phyloP scores from a whole-genome alignment of 2,888 invertebrate genomes.

The Hypsopygia costalis region DNA sequence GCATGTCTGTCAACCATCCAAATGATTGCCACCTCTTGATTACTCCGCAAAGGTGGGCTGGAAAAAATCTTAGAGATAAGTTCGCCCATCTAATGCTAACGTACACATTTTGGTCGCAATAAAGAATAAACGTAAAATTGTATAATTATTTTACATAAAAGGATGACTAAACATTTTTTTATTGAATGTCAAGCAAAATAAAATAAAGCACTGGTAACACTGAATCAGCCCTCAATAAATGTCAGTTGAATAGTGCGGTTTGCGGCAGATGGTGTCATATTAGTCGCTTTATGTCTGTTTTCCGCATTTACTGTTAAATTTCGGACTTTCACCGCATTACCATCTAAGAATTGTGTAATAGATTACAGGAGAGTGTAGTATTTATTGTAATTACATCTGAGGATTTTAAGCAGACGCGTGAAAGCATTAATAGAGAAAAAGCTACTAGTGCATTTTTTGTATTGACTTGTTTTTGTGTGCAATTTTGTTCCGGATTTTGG shows the following conservation, averaged over 20 bases:
- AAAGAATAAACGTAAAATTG: too few species aligned
- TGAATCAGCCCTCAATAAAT: slow-evolving; percentile 20
- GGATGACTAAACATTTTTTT: too few species aligned
- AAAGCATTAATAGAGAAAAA: slow-evolving; percentile 25
- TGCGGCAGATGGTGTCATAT: slow-evolving; percentile 39
- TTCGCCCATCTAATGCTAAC: too few species aligned
- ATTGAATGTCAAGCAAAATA: background rate
- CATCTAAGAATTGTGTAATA: slow-evolving; percentile 34
- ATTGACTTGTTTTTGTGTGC: slow-evolving; percentile 52
- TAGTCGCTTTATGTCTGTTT: slow-evolving; percentile 15
- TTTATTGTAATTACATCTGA: slow-evolving; percentile 13
- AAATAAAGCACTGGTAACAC: slow-evolving; percentile 25
- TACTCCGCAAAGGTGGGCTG: too few species aligned
- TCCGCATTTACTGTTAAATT: slow-evolving; percentile 23
- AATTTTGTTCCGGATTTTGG: slow-evolving; percentile 42
- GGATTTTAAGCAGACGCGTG: slow-evolving; percentile 15
- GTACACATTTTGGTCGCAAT: too few species aligned
- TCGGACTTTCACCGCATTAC: slow-evolving; percentile 56
- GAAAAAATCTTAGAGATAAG: too few species aligned
- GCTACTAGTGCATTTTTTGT: slow-evolving; percentile 45
- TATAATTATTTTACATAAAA: too few species aligned
- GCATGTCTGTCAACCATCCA: too few species aligned
- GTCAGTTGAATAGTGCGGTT: slow-evolving; percentile 63
- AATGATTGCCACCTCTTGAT: too few species aligned
- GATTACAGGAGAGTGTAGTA: slow-evolving; percentile 20